phyloP scores from a whole-genome alignment of 1,140 invertebrate genomes.

The Drosophila erecta region DNA sequence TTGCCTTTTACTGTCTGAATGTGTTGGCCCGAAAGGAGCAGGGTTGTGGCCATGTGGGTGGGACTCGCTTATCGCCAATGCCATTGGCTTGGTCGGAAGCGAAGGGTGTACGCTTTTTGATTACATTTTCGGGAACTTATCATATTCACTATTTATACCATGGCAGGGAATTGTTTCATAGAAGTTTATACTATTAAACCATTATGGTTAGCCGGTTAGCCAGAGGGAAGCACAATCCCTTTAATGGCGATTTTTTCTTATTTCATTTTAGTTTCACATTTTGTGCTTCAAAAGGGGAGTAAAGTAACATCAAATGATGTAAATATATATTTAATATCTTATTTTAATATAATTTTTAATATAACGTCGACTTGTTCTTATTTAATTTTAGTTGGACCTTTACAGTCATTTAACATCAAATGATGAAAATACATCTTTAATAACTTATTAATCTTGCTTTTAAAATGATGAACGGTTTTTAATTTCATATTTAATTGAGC shows the following conservation, averaged over 20 bases:
- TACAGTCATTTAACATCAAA: no score
- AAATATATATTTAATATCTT: no score
- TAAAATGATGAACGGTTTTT: no score
- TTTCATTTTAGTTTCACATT: background rate
- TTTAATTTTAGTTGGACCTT: no score
- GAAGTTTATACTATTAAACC: background rate
- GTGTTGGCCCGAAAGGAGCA: conserved; percentile 28
- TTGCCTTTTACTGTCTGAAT: conserved; percentile 77
- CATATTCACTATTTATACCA: conserved; percentile 20
- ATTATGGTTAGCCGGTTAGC: background rate
- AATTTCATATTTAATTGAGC: no score
- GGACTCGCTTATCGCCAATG: conserved; percentile 24
- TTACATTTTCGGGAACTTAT: conserved; percentile 33
- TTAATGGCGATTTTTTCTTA: background rate
- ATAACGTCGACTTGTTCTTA: no score
- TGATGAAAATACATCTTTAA: no score
- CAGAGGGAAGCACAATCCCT: no score
- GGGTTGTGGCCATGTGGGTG: conserved; percentile 14
- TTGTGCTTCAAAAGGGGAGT: no score
- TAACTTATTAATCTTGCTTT: no score
- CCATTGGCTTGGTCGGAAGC: conserved; percentile 13
- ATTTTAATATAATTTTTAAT: no score
- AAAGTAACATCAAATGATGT: no score
- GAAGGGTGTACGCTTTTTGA: conserved; percentile 15
- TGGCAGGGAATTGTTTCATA: background rate